Conservation (phyloP, 2,797 vertebrate species). For the Gouania willdenowi region DNA sequence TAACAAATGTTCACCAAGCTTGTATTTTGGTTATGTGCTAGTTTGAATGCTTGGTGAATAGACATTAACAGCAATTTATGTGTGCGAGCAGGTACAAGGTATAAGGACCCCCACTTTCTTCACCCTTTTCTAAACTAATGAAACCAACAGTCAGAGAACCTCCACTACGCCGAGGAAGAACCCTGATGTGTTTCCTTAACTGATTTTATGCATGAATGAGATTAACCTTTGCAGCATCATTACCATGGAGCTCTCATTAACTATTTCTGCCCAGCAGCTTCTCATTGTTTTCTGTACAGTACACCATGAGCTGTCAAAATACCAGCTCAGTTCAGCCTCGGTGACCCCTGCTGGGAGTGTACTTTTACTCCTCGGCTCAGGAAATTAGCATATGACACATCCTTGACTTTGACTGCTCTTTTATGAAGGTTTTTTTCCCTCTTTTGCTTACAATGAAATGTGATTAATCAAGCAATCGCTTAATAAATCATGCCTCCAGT, state of each 20-base stretch:
- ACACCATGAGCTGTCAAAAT: slow-evolving; percentile 1
- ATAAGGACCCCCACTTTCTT: no score
- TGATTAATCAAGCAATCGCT: no score
- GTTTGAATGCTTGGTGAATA: no score
- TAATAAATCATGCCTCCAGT: no score
- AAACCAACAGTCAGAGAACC: no score
- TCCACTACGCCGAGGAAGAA: no score
- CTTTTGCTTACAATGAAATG: no score
- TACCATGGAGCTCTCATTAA: not conserved
- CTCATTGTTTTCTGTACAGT: slow-evolving; percentile 2
- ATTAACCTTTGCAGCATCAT: not conserved
- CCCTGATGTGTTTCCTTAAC: not conserved
- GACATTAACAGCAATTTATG: no score
- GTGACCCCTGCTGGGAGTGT: not conserved
- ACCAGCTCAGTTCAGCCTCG: not conserved
- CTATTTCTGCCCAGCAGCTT: not conserved
- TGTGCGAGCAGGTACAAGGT: no score
- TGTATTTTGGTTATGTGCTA: no score
- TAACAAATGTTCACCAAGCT: no score
- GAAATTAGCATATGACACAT: slow-evolving; percentile 6
- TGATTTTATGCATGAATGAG: not conserved
- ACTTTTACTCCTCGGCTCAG: slow-evolving; percentile 3
- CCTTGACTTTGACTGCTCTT: not conserved
- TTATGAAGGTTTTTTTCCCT: slow-evolving; percentile 4
- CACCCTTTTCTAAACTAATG: no score